Base-by-base conservation (phyloP, 2,888 invertebrate genomes). In the Drosophila setosimentum region DNA sequence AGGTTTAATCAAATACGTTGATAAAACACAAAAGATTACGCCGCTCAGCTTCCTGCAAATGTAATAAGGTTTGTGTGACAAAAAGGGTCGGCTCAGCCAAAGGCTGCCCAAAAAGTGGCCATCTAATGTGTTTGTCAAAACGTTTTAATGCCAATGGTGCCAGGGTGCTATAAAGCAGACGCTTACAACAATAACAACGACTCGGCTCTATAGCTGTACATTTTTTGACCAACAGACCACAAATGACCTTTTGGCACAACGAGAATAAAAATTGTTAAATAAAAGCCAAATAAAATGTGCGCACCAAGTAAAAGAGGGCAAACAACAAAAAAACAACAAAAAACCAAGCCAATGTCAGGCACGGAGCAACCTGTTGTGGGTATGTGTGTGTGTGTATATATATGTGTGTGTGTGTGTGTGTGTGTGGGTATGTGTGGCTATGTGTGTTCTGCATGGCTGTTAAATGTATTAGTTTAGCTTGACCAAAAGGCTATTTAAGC, bases 1-100 rank as follows among this genome's bases (percentile, higher is more conserved):
- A 78, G 78, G 81, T 78, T 88, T 88, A 89, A 84, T 84, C 89
- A 84, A 84, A 88, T 86, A 81, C 87, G 87, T 86, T 84, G 89
- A 84, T 84, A 84, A 88, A 88, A 88, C 87, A 83, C 81, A 83
- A 88, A 88, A 85, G 84, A 85, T 85, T 85, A 85, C 68, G 78
- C 67, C 66, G 76, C 35, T 68, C 67, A 42, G 60, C 54, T 63
- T 55, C 66, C 66, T 54, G 61, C 21, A 37, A 61, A 67, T 58
- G 65, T 58, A 61, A 68, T 68, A 72, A 63, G 73, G 72, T 51
- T 64, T 54, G 54, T 13, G 21, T 27, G 68, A 50, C 42, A 27
- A 24, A 71, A 71, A 68, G 66, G 72, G 61, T 69, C 66, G 33
- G 63, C 58, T 72, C 67, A 69, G 59, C 63, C 33, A 80, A 80